Evolutionary conservation across 2,797 vertebrate species (phyloP).

Genomic region (Etheostoma perlongum): DNA sequence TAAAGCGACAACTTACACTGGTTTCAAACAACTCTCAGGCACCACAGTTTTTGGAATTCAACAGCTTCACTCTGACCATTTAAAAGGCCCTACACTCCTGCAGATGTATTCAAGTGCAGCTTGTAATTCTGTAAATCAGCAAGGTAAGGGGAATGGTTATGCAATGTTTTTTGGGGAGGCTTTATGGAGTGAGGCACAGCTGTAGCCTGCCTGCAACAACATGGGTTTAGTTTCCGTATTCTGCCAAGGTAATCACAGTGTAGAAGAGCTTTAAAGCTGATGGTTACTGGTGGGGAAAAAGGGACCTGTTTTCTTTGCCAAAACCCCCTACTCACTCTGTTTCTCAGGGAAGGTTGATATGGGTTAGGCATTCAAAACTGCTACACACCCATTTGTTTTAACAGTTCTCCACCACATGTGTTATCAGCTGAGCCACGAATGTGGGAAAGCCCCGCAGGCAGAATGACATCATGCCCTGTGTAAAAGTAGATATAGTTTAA

Average conservation of each 20-base stretch:
- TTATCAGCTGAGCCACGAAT: constrained; percentile 82
- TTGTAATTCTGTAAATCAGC: constrained; percentile 47
- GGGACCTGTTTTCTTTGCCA: constrained; percentile 65
- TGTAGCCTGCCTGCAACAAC: constrained; percentile 67
- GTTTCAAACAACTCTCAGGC: constrained; percentile 40
- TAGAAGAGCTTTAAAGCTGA: constrained; percentile 71
- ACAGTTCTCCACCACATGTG: constrained; percentile 77
- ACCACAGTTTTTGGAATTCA: constrained; percentile 29
- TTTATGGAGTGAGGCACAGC: constrained; percentile 65
- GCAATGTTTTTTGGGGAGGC: constrained; percentile 40
- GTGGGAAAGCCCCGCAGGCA: constrained; percentile 81
- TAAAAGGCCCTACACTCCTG: constrained; percentile 12
- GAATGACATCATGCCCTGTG: constrained; percentile 76
- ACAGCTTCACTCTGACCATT: constrained; percentile 23
- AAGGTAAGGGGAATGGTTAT: constrained; percentile 51
- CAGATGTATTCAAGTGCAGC: constrained; percentile 35
- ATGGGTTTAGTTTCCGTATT: constrained; percentile 63
- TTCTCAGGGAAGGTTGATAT: constrained; percentile 74
- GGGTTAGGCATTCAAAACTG: constrained; percentile 71
- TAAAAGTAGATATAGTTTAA: constrained; percentile 72
- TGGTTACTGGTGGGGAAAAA: constrained; percentile 44
- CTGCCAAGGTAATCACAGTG: constrained; percentile 72
- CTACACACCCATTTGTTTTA: constrained; percentile 78
- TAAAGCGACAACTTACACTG: constrained; percentile 26
- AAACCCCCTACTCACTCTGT: constrained; percentile 51